These are phyloP conservation scores for Parapristionchus giblindavisi DNA, from an alignment of 2,888 invertebrate genomes.

Conservation along the genomic window DNA sequence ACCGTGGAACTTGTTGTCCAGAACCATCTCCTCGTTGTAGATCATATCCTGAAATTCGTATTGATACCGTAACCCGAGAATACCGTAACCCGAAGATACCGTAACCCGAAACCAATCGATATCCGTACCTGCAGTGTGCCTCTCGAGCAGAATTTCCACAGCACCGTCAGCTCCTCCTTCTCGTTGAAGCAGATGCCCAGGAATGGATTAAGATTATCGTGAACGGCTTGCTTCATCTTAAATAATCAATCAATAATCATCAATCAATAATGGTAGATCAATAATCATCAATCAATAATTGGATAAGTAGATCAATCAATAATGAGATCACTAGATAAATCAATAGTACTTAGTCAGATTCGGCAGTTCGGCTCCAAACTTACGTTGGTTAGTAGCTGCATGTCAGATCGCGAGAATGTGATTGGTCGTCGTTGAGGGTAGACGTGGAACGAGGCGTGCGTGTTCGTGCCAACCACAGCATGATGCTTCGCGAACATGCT, in stretches of 20 bases:
- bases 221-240: slow-evolving; percentile 85
- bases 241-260: no score
- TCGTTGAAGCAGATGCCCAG: slow-evolving; percentile 78
- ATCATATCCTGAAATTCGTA: slow-evolving; percentile 88
- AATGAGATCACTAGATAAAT: neutral
- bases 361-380: slow-evolving; percentile 39
- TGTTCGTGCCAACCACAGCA: slow-evolving; percentile 63
- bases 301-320: no score
- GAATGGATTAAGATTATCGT: slow-evolving; percentile 96
- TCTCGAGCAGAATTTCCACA: slow-evolving; percentile 68
- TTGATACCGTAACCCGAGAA: no score
- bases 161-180: slow-evolving; percentile 65
- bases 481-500: slow-evolving; percentile 66
- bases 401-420: slow-evolving; percentile 57
- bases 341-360: neutral
- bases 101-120: neutral
- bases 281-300: neutral
- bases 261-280: slow-evolving; percentile 3
- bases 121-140: slow-evolving; percentile 65
- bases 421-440: slow-evolving; percentile 67
- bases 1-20: slow-evolving; percentile 95
- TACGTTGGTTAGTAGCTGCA: slow-evolving; percentile 52
- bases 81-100: slow-evolving; percentile 1
- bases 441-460: slow-evolving; percentile 66
- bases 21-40: slow-evolving; percentile 95